Conservation (phyloP, 2,113 vertebrate species). For the Mus pahari region DNA sequence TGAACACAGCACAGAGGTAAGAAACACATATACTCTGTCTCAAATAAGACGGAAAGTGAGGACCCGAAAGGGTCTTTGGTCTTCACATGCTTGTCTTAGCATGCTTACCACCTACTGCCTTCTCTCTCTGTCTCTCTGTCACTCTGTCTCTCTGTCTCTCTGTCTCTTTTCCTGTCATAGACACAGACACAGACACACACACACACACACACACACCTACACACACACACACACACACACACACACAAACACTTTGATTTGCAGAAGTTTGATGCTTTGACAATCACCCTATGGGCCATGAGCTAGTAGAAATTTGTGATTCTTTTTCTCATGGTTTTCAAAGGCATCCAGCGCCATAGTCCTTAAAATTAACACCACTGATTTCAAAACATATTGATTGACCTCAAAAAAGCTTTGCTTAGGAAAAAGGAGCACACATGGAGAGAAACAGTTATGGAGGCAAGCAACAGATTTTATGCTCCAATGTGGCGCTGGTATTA, state of each 20-base stretch:
- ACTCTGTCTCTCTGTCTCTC: too few species aligned
- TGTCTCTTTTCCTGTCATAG: not conserved
- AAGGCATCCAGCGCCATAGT: not conserved
- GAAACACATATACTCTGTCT: not conserved
- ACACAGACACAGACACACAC: not conserved
- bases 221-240: too few species aligned
- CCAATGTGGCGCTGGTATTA: not conserved
- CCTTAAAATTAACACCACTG: not conserved
- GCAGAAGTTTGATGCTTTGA: not conserved
- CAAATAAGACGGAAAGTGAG: not conserved
- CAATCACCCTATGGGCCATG: fast-evolving
- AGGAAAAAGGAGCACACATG: not conserved
- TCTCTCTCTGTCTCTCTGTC: too few species aligned
- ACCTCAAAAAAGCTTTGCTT: not conserved
- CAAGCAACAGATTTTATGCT: not conserved
- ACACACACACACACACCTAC: too few species aligned
- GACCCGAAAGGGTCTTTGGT: not conserved
- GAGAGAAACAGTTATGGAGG: not conserved
- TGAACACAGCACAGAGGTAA: not conserved
- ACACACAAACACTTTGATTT: not conserved
- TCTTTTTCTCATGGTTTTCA: not conserved
- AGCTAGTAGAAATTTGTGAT: not conserved
- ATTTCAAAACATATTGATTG: not conserved
- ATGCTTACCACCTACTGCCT: not conserved
- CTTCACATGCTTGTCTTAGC: not conserved